Evolutionary conservation across 1,140 invertebrate species (phyloP).

Genomic region (Drosophila sproati): DNA sequence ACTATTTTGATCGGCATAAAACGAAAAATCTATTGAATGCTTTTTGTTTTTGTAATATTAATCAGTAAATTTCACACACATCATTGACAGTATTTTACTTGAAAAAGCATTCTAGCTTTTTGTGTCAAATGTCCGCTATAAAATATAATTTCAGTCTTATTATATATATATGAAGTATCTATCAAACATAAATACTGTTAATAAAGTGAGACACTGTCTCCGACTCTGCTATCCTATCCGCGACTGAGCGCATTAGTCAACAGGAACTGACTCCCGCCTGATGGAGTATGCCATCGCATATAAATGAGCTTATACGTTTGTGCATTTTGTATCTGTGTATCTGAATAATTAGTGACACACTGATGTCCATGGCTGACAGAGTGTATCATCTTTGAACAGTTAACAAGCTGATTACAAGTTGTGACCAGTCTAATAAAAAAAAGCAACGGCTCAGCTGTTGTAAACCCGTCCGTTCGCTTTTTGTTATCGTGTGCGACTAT

Average conservation of each 20-base stretch:
- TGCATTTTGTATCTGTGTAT: slow-evolving; percentile 19
- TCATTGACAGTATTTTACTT: too few species aligned
- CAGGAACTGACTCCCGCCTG: slow-evolving; percentile 14
- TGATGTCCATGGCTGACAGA: neutral
- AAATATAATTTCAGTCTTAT: too few species aligned
- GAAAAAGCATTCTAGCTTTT: too few species aligned
- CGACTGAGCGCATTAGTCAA: slow-evolving; percentile 72
- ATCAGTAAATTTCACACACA: too few species aligned
- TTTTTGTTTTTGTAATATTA: too few species aligned
- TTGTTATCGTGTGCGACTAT: slow-evolving; percentile 15
- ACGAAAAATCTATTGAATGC: too few species aligned
- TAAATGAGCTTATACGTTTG: slow-evolving; percentile 56
- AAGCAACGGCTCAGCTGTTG: neutral
- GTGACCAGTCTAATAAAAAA: slow-evolving; percentile 15
- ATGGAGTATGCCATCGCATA: slow-evolving; percentile 55
- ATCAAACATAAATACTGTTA: too few species aligned
- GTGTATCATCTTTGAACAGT: slow-evolving; percentile 24
- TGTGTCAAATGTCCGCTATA: too few species aligned
- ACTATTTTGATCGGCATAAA: too few species aligned
- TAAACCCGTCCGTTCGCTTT: slow-evolving; percentile 3
- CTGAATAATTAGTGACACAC: slow-evolving; percentile 36
- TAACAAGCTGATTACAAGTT: slow-evolving; percentile 34
- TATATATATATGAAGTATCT: too few species aligned
- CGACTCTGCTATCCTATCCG: neutral
- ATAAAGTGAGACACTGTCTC: neutral